Evolutionary conservation across 2,113 vertebrate genomes (phyloP).

Genomic region (Osmerus mordax): DNA sequence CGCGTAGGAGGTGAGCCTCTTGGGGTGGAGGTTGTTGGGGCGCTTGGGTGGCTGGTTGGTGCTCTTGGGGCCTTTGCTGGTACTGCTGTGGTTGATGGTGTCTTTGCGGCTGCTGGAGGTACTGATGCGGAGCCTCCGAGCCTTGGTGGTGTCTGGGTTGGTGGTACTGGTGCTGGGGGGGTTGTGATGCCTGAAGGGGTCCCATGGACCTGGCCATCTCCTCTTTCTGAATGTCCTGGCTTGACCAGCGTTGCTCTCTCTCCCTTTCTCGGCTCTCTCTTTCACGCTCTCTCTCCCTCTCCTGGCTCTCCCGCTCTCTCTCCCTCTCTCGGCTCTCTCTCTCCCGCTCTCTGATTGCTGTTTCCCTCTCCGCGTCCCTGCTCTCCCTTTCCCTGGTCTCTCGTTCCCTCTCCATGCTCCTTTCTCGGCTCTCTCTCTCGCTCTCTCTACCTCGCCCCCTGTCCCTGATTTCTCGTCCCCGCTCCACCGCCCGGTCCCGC

Average conservation of each 20-base stretch:
- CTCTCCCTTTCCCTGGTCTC: background rate
- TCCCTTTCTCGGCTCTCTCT: conserved; percentile 47
- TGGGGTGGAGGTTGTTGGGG: no score
- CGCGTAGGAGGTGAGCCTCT: conserved; percentile 22
- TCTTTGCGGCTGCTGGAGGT: conserved; percentile 15
- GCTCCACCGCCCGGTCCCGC: no score
- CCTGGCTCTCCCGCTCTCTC: conserved; percentile 12
- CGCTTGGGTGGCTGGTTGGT: no score
- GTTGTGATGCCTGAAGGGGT: conserved; percentile 17
- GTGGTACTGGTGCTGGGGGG: conserved; percentile 10
- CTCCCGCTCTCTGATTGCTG: no score
- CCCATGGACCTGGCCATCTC: conserved; percentile 39
- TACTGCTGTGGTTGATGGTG: conserved; percentile 16
- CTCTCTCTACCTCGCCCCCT: no score
- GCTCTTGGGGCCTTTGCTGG: conserved; percentile 29
- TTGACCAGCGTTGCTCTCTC: conserved; percentile 24
- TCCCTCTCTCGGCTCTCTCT: background rate
- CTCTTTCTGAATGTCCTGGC: conserved; percentile 34
- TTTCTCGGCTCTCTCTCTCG: no score
- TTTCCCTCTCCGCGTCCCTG: conserved; percentile 3
- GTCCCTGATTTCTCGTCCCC: no score
- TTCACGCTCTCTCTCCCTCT: conserved; percentile 45
- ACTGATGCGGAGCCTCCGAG: conserved; percentile 16
- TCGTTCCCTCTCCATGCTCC: no score
- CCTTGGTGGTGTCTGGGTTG: conserved; percentile 32